phyloP scores from a whole-genome alignment of 92 coral and sea anemone genomes.

The Palythoa grandis region DNA sequence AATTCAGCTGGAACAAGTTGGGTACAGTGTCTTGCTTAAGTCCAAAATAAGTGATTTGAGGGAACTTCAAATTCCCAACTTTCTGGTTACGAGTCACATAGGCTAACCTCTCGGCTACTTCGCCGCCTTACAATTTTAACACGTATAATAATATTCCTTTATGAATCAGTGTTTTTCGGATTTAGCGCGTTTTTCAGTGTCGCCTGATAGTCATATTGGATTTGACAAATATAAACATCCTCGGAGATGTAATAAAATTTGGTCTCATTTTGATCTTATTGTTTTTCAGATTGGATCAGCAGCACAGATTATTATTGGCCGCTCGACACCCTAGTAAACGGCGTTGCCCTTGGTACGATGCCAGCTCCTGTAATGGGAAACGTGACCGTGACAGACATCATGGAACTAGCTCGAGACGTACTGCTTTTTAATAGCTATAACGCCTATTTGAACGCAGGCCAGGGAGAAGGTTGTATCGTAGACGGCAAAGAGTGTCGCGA shows the following conservation, averaged over 20 bases:
- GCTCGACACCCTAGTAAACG: slow-evolving; percentile 60
- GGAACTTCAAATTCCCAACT: too few species aligned
- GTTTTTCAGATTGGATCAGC: slow-evolving; percentile 88
- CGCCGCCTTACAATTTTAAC: too few species aligned
- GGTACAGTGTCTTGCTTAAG: too few species aligned
- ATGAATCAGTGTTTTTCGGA: too few species aligned
- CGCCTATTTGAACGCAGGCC: slow-evolving; percentile 65
- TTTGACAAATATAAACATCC: neutral
- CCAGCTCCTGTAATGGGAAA: slow-evolving; percentile 72
- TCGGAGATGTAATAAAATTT: neutral
- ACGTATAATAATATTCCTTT: too few species aligned
- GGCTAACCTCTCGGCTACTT: too few species aligned
- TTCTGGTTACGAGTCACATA: too few species aligned
- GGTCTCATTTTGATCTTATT: neutral
- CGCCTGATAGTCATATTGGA: neutral
- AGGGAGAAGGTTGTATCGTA: slow-evolving; percentile 63
- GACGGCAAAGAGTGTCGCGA: slow-evolving; percentile 65
- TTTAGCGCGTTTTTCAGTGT: neutral
- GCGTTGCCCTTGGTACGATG: slow-evolving; percentile 70
- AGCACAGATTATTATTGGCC: slow-evolving; percentile 94
- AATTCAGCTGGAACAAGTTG: too few species aligned
- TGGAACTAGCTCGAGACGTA: slow-evolving; percentile 60
- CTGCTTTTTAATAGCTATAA: slow-evolving; percentile 60
- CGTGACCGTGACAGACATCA: slow-evolving; percentile 55
- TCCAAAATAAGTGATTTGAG: too few species aligned